Base-by-base conservation (phyloP, 2,888 invertebrate species). In the Dynastes hyllus region DNA sequence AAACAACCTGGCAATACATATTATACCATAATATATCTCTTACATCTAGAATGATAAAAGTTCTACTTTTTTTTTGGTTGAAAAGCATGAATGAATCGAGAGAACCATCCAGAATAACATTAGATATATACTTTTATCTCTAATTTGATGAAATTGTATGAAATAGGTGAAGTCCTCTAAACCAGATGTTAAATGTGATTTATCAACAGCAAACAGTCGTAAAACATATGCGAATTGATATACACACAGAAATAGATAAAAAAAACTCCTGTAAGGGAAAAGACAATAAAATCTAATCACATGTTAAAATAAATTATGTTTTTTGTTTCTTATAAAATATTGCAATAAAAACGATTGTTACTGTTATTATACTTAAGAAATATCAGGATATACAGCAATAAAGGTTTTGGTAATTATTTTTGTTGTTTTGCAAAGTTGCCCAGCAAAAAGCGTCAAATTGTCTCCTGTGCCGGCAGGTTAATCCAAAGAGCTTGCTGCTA, bases 151-250 rank as follows among this genome's bases (percentile, higher is more conserved):
- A 66, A 66, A 66, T 37, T 67, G 45, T 37, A 1, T n/a, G 9
- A 2, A 67, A 40, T 22, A 16, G 37, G 32, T 2, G 32, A 16
- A 4, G 9, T 67, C 1, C 29, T 8, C 8, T 22, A 16, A 71
- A 37, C 71, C 71, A 71, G 55, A 71, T 71, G 71, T 40, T 5
- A 9, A 71, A 71, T 16, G 13, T 13, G 13, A 55, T 71, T 45
- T 37, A 55, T 71, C 58, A 32, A 32, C 55, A 29, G 27, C 55
- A 71, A 71, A 55, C 27, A 16, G 71, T 37, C 6, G 40, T 71
- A 71, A 71, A 71, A 71, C 71, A 71, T 37, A 37, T 71, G 71
- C 32, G 11, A 37, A 27, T 13, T 40, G 51, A 51, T 51, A 51
- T 13, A 27, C 27, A 29, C 22, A 51, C 22, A 45, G n/a, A 45